A percentile compares a stretch with the other conserved stretches of the same genome.
These are phyloP conservation scores for Gasterosteus nipponicus DNA, from an alignment of 2,113 vertebrate species.

Conservation along the genomic window DNA sequence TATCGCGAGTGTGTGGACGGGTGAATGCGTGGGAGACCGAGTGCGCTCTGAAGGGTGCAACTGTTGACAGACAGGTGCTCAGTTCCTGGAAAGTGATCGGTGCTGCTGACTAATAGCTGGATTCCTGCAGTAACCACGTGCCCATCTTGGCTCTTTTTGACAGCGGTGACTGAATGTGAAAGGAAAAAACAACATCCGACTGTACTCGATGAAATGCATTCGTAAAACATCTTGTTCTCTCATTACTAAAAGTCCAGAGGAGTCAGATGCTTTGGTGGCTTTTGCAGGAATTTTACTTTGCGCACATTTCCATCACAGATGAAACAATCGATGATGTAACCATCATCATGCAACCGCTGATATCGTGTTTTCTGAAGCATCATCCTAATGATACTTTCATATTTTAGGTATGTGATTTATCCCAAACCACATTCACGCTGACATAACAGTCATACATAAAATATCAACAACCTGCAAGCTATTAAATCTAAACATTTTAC, in stretches of 20 bases:
- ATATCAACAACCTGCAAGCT: background rate
- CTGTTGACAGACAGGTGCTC: conserved; percentile 56
- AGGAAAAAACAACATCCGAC: conserved; percentile 32
- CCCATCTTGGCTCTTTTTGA: conserved; percentile 30
- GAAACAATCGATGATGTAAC: background rate
- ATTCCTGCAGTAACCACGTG: conserved; percentile 57
- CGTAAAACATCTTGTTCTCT: background rate
- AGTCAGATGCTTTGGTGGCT: background rate
- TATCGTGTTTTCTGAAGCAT: background rate
- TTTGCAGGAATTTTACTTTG: background rate
- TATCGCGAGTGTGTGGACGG: background rate
- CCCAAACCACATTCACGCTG: background rate
- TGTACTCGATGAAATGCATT: conserved; percentile 17
- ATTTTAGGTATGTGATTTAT: background rate
- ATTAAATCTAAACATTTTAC: background rate
- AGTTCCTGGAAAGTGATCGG: conserved; percentile 77
- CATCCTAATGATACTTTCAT: background rate
- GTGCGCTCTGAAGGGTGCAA: conserved; percentile 19
- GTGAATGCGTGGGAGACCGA: background rate
- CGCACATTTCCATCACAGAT: background rate
- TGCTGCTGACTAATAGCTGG: conserved; percentile 69
- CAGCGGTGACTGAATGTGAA: conserved; percentile 27
- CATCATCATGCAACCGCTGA: background rate
- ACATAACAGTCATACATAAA: background rate
- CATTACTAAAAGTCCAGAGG: background rate